These are phyloP conservation scores for Porites rus DNA, from an alignment of 92 coral and sea anemone species.

Conservation along the genomic window DNA sequence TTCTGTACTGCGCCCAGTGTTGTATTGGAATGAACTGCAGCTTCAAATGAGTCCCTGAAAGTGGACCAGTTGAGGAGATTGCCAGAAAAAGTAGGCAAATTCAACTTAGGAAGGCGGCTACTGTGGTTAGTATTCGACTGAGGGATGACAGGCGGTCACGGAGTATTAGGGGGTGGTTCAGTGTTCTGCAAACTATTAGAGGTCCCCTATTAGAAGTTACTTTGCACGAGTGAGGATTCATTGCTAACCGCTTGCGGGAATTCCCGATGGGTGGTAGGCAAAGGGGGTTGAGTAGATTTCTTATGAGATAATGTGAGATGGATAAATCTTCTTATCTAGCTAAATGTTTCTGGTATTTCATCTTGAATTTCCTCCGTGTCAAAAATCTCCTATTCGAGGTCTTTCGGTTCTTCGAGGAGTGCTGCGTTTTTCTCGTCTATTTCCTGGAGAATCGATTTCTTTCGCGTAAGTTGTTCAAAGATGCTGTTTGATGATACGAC, in stretches of 20 bases:
- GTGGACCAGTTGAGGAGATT: conserved; percentile 45
- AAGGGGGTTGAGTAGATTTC: background rate
- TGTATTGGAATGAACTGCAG: conserved; percentile 50
- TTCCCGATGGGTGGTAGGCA: too few relatives aligned
- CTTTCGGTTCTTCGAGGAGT: conserved; percentile 49
- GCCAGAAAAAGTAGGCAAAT: conserved; percentile 56
- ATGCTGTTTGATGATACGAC: conserved; percentile 33
- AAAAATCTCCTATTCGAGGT: conserved; percentile 44
- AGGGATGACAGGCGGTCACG: background rate
- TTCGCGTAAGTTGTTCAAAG: conserved; percentile 48
- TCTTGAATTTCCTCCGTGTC: conserved; percentile 42
- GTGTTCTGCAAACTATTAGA: background rate
- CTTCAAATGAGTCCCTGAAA: conserved; percentile 62
- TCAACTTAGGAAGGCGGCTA: conserved; percentile 43
- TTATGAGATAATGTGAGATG: background rate
- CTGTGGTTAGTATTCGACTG: background rate
- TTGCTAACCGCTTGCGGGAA: too few relatives aligned
- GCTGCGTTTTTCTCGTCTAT: conserved; percentile 47
- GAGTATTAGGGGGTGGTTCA: background rate
- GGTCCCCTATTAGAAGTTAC: too few relatives aligned
- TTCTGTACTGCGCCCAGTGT: conserved; percentile 51
- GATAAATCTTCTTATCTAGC: conserved; percentile 44
- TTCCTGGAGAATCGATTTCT: conserved; percentile 29
- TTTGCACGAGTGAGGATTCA: too few relatives aligned
- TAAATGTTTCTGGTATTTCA: conserved; percentile 38